phyloP scores from a whole-genome alignment of 1,140 invertebrate species.

The Bombus haemorrhoidalis region DNA sequence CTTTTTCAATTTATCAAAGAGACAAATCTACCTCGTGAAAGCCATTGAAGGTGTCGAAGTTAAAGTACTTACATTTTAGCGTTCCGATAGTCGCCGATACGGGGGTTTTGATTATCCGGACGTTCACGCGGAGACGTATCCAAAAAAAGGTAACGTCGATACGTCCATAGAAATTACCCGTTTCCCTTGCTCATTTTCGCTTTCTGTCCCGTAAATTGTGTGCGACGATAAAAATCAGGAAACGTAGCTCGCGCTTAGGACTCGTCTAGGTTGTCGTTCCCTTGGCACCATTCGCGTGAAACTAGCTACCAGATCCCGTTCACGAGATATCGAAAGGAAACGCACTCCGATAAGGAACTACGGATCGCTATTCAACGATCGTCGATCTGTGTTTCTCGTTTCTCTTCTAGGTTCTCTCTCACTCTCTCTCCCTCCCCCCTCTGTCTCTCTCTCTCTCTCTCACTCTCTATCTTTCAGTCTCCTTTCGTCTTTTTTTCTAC shows the following conservation, averaged over 20 bases:
- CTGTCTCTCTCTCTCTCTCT: conserved; percentile 1
- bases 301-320: conserved; percentile 35
- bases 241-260: conserved; percentile 35
- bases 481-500: not conserved
- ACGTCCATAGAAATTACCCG: conserved; percentile 57
- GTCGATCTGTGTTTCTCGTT: conserved; percentile 40
- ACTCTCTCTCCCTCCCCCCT: not conserved
- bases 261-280: conserved; percentile 48
- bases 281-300: conserved; percentile 22
- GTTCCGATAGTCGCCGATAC: not conserved
- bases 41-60: not conserved
- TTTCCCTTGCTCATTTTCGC: conserved; percentile 52
- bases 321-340: conserved; percentile 63
- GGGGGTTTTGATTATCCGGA: conserved; percentile 20
- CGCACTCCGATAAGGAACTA: conserved; percentile 59
- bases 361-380: conserved; percentile 50
- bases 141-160: conserved; percentile 1
- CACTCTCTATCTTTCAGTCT: not conserved
- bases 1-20: conserved; percentile 37
- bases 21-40: conserved; percentile 24
- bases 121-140: conserved; percentile 19
- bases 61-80: no score
- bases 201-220: conserved; percentile 60
- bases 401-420: not conserved
- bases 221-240: conserved; percentile 67